A percentile compares a stretch with the other conserved stretches of the same genome.
These are phyloP conservation scores for Podargus strigoides DNA, from an alignment of 2,797 vertebrate genomes.

Conservation along the genomic window DNA sequence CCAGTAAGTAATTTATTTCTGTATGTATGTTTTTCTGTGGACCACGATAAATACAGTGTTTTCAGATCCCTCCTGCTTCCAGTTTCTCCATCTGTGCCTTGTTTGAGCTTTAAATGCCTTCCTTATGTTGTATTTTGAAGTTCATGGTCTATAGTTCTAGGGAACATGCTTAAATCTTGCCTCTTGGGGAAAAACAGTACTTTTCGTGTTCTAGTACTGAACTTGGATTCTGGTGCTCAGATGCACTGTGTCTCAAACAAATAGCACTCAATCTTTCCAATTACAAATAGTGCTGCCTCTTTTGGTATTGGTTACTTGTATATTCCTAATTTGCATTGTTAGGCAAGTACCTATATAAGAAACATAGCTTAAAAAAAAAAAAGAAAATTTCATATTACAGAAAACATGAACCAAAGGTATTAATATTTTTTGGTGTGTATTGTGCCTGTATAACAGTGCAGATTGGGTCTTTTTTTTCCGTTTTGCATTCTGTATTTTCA, in stretches of 20 bases:
- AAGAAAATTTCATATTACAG: neutral
- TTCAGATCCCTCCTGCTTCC: neutral
- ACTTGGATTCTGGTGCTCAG: neutral
- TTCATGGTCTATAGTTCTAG: neutral
- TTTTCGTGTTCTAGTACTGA: neutral
- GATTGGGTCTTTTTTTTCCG: neutral
- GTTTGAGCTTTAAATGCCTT: neutral
- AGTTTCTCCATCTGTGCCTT: neutral
- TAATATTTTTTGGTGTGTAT: neutral
- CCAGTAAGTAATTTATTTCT: conserved; percentile 72
- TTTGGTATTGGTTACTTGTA: neutral
- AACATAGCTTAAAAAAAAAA: neutral
- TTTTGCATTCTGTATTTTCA: neutral
- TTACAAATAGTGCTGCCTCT: neutral
- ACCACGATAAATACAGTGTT: neutral
- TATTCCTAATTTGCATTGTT: neutral
- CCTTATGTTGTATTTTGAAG: neutral
- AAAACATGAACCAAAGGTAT: neutral
- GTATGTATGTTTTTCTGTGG: neutral
- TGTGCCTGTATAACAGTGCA: neutral
- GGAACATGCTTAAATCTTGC: neutral
- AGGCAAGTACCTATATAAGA: neutral
- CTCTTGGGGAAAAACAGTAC: neutral
- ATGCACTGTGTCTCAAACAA: neutral
- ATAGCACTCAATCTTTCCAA: neutral